Percentiles rank a stretch among this genome's conserved stretches.
Evolutionary conservation across 2,797 vertebrate genomes (phyloP).

Genomic region (Capromys pilorides): DNA sequence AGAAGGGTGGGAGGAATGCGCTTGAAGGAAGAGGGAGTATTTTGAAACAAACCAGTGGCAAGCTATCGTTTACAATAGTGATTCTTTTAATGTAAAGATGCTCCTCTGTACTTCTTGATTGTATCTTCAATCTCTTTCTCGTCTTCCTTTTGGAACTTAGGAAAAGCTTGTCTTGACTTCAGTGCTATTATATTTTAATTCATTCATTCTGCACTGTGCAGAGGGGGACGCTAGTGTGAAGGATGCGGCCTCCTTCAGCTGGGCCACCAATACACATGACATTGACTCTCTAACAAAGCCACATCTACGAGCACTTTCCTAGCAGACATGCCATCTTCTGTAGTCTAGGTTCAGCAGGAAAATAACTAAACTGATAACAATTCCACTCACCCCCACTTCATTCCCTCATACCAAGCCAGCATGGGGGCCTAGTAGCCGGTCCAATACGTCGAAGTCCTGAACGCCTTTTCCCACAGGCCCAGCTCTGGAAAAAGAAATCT

Average conservation of each 20-base stretch:
- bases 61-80: background rate
- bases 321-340: background rate
- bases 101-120: background rate
- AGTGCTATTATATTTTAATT: background rate
- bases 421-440: background rate
- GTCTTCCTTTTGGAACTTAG: constrained; percentile 18
- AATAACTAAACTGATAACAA: background rate
- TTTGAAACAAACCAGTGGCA: background rate
- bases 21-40: background rate
- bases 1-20: background rate
- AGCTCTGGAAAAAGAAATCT: constrained; percentile 74
- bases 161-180: background rate
- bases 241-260: constrained; percentile 41
- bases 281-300: constrained; percentile 46
- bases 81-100: background rate
- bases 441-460: constrained; percentile 61
- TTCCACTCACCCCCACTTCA: background rate
- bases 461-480: constrained; percentile 58
- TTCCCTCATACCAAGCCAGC: background rate
- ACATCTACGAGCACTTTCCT: background rate
- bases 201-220: background rate
- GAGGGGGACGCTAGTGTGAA: background rate
- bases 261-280: background rate
- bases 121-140: background rate
- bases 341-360: background rate